Evolutionary conservation across 2,797 vertebrate species (phyloP).

Genomic region (Lutjanus campechanus): DNA sequence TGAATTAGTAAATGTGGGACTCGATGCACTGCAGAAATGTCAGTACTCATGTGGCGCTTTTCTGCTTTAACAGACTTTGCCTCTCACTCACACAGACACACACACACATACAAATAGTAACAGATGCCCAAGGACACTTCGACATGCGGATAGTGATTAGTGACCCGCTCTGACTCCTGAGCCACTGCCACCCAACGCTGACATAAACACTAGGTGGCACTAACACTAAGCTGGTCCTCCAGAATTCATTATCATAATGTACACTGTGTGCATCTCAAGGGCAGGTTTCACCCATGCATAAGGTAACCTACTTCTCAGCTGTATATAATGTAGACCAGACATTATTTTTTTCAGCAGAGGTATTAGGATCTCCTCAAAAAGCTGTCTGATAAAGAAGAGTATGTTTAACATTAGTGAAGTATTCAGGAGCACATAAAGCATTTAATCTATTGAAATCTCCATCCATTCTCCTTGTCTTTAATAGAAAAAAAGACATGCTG

Average conservation of each 20-base stretch:
- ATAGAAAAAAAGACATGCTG: fast-evolving
- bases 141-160: not conserved
- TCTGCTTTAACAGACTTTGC: not conserved
- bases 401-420: not conserved
- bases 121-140: not conserved
- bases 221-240: not conserved
- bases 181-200: not conserved
- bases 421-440: not conserved
- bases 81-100: not conserved
- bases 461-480: constrained; percentile 4
- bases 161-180: not conserved
- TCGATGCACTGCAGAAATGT: not conserved
- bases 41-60: not conserved
- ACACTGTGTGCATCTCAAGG: constrained; percentile 48
- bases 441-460: constrained; percentile 7
- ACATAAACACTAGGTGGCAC: constrained; percentile 58
- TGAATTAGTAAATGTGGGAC: not conserved
- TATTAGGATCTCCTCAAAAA: not conserved
- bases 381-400: not conserved
- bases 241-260: not conserved
- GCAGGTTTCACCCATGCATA: constrained; percentile 20
- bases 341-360: not conserved
- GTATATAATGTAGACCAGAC: not conserved
- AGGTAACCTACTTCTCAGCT: constrained; percentile 22
- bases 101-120: not conserved